A percentile compares a stretch with the other conserved stretches of the same genome.
phyloP scores from a whole-genome alignment of 2,113 vertebrate genomes.

The Suncus etruscus region DNA sequence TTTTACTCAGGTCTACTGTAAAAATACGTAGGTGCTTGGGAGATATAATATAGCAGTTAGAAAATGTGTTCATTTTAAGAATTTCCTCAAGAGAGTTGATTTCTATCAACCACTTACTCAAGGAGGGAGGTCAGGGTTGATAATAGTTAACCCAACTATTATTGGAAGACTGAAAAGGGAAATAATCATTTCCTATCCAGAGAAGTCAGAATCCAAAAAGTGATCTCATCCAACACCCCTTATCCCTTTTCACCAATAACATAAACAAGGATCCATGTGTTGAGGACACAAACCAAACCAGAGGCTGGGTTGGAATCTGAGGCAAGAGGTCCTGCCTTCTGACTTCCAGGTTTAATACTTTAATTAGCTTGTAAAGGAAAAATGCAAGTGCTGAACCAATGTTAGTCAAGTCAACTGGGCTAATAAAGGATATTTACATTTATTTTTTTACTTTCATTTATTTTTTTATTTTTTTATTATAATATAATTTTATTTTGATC shows the following conservation, averaged over 20 bases:
- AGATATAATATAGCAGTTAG: no score
- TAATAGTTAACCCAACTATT: not conserved
- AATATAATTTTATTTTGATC: no score
- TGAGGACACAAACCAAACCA: not conserved
- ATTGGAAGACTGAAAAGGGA: not conserved
- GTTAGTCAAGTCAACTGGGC: not conserved
- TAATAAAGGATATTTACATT: not conserved
- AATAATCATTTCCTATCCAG: not conserved
- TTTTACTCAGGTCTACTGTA: no score
- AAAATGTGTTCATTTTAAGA: not conserved
- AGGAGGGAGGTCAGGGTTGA: not conserved
- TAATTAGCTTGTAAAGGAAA: not conserved
- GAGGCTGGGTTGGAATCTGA: not conserved
- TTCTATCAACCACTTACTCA: not conserved
- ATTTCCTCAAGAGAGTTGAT: conserved; percentile 34
- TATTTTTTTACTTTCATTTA: not conserved
- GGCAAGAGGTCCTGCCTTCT: not conserved
- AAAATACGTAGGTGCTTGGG: no score
- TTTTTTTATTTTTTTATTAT: no score
- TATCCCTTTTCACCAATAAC: not conserved
- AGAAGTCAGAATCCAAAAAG: not conserved
- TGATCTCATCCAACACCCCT: not conserved
- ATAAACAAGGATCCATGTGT: not conserved
- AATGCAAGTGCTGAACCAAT: not conserved
- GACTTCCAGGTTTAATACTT: not conserved